Base-by-base conservation (phyloP, 2,113 vertebrate genomes). In the Scartelaos histophorus region DNA sequence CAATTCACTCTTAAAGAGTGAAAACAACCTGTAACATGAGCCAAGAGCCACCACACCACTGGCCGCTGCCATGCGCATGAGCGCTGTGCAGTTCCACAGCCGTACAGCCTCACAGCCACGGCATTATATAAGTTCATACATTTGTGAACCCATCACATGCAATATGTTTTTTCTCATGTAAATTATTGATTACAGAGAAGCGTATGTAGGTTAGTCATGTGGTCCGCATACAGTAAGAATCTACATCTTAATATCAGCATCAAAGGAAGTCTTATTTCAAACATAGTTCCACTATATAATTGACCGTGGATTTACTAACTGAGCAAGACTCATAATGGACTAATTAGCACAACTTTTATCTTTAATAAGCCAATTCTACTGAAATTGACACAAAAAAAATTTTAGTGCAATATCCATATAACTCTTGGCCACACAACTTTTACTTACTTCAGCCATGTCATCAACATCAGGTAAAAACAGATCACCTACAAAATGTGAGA, bases 21-120 rank as follows among this genome's bases (percentile, higher is more conserved):
- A n/a, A n/a, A 87, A 90, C 16, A 92, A 90, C 90, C 85, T 83
- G 83, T 74, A 85, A 82, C 84, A 85, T 66, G 70, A 80, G 77
- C 73, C 1, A 58, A 75, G 77, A 53, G 54, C 80, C 69, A 56
- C 79, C 62, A 69, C 79, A 84, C 78, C 70, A 88, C 84, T 80
- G 77, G 72, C 81, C 65, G 66, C 81, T 61, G 71, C 61, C 81
- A 79, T 81, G 47, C 89, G 88, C 87, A 86, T 82, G 71, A 82
- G 58, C 34, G 43, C 73, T 79, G 60, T 57, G n/a, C n/a, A n/a
- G n/a, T n/a, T n/a, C n/a, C n/a, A 75, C 73, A 81, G 75, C 79
- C 77, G 81, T 71, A 79, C 78, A 29, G 29, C 29, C 4, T 29
- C 4, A 75, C 73, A 81, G 75, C 79, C 77, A 79, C 78, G 77